phyloP scores from a whole-genome alignment of 1,140 invertebrate genomes.

The Phocides pigmalion region DNA sequence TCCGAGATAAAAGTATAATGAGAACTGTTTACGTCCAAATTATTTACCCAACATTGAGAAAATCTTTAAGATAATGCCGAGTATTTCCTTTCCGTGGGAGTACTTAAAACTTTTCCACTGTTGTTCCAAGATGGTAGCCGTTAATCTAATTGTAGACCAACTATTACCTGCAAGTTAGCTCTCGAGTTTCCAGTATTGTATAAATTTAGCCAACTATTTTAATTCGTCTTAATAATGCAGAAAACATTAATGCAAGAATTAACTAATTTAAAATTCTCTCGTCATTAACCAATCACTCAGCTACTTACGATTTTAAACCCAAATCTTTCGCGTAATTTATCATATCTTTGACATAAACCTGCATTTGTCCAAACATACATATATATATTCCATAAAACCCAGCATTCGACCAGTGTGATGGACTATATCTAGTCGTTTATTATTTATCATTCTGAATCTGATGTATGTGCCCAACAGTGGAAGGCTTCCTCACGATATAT shows the following conservation, averaged over 20 bases:
- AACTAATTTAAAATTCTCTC: background rate
- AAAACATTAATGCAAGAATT: background rate
- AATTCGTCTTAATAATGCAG: constrained; percentile 15
- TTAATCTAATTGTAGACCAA: constrained; percentile 35
- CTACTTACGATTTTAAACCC: too few species aligned
- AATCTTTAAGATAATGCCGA: constrained; percentile 22
- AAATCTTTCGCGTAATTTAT: too few species aligned
- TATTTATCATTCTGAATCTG: too few species aligned
- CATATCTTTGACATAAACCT: too few species aligned
- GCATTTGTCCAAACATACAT: too few species aligned
- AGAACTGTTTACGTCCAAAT: background rate
- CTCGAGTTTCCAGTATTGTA: constrained; percentile 23
- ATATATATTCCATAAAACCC: too few species aligned
- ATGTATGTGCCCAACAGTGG: too few species aligned
- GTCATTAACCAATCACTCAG: background rate
- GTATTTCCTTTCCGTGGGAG: constrained; percentile 21
- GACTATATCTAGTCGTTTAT: too few species aligned
- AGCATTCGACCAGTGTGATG: too few species aligned
- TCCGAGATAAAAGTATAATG: background rate
- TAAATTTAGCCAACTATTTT: constrained; percentile 24
- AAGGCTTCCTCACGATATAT: too few species aligned
- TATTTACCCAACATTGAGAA: constrained; percentile 26
- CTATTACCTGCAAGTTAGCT: constrained; percentile 32
- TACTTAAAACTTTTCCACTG: constrained; percentile 33
- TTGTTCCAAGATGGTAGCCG: constrained; percentile 33